Conservation (phyloP, 2,113 vertebrate species). For the Macrotis lagotis region DNA sequence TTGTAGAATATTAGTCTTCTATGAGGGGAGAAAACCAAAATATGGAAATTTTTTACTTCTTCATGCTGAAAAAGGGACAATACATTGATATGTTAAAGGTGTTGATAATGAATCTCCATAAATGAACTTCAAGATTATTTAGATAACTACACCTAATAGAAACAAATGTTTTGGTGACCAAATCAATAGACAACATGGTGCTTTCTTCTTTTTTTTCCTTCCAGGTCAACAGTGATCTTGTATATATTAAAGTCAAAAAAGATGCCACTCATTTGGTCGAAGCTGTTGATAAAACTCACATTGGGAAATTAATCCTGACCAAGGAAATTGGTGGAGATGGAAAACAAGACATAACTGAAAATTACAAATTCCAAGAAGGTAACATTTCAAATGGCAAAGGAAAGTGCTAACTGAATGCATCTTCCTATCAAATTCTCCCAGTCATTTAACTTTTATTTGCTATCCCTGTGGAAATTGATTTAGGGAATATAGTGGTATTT, state of each 20-base stretch:
- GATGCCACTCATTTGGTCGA: constrained; percentile 87
- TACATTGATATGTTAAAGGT: neutral
- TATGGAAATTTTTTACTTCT: neutral
- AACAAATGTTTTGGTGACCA: constrained; percentile 14
- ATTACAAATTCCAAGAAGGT: constrained; percentile 98
- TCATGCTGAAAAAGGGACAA: neutral
- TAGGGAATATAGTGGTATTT: neutral
- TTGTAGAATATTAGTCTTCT: neutral
- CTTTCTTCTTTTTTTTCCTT: constrained; percentile 56
- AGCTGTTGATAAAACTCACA: constrained; percentile 84
- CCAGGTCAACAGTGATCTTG: constrained; percentile 95
- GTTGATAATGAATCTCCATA: neutral
- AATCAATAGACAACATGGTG: neutral
- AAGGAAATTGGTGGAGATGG: constrained; percentile 87
- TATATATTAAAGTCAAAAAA: constrained; percentile 88
- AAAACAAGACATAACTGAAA: constrained; percentile 87
- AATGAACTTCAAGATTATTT: neutral
- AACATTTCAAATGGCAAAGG: constrained; percentile 41
- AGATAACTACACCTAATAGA: accelerated
- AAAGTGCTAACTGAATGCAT: neutral
- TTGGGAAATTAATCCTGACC: constrained; percentile 92
- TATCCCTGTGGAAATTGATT: neutral
- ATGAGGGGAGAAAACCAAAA: neutral
- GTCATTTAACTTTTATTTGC: neutral
- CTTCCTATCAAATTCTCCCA: neutral